Evolutionary conservation across 2,888 invertebrate genomes (phyloP).

Genomic region (Byasa hedistus): DNA sequence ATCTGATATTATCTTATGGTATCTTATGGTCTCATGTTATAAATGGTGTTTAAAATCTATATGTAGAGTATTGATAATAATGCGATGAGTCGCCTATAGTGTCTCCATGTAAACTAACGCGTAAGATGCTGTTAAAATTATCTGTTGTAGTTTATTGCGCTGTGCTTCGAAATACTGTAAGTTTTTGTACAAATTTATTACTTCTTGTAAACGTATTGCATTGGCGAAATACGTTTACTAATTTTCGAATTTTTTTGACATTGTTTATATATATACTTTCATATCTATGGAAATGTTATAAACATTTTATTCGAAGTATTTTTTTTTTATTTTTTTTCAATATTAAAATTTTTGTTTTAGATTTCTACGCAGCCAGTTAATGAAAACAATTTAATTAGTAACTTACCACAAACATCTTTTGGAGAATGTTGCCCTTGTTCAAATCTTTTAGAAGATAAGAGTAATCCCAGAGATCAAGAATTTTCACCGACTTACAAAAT

Average conservation of each 20-base stretch:
- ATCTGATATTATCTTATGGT: conserved; percentile 25
- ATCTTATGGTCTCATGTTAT: conserved; percentile 10
- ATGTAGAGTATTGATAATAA: conserved; percentile 15
- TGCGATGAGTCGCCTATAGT: conserved; percentile 6
- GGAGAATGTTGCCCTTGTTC: conserved; percentile 62
- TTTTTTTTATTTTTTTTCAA: neutral
- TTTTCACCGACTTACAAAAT: conserved; percentile 17
- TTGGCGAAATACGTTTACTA: neutral
- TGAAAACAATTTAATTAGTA: conserved; percentile 35
- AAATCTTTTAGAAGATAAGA: conserved; percentile 34
- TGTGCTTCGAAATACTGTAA: conserved; percentile 42
- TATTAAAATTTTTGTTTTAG: conserved; percentile 37
- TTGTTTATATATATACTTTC: no score
- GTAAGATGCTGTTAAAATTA: conserved; percentile 39
- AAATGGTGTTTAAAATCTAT: conserved; percentile 16
- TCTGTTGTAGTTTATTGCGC: conserved; percentile 37
- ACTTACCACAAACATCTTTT: conserved; percentile 41
- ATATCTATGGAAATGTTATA: no score
- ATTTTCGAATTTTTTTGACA: no score
- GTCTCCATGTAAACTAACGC: conserved; percentile 24
- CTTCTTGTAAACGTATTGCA: neutral
- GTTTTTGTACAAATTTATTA: conserved; percentile 29
- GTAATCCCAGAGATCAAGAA: conserved; percentile 5
- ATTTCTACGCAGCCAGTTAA: conserved; percentile 48
- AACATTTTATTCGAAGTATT: no score